Evolutionary conservation across 1,140 invertebrate genomes (phyloP), one percentile per base, ranked within the genome.

Genomic region (Microplitis demolitor): DNA sequence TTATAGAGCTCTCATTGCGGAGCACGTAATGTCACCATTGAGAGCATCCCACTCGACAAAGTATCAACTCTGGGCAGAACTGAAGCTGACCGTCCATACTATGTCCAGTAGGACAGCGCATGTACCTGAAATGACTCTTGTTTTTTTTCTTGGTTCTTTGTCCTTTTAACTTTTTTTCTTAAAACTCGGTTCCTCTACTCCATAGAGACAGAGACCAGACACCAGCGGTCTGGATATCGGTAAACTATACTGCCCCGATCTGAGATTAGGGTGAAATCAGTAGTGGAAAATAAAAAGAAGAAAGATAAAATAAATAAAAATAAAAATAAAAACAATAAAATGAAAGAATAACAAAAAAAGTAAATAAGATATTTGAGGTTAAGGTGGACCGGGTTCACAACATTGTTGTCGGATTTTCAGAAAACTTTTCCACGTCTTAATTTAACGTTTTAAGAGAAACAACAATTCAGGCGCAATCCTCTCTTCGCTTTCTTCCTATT

Each of bases 31-130:
- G 66, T 69, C 68, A 72, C 74, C 74, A 69, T 72, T 64, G 70
- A 72, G 53, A 72, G 60, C 70, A 69, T 68, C 66, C 74, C 70
- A 71, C 74, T 69, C 74, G 62, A 70, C 35, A 63, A 74, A 74
- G 8, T 60, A 70, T 45, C 14, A 45, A n/a, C 39, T 45, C 39
- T 11, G 39, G 39, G 39, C 39, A 24, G 39, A 45, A 5, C 39
- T 45, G 39, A 24, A 24, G 24, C 24, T 24, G 24, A 24, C 24
- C 24, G 24, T 24, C 24, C 24, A 24, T 24, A 24, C 24, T 24
- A 24, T 0, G 24, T 24, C 24, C 24, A 24, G 24, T 24, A 58
- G 14, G 35, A 37, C 33, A 34, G 61, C 14, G 35, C 35, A 62
- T 62, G 60, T 62, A 62, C 35, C 11, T 35, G n/a, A 4, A 62